Base-by-base conservation (phyloP, 1,140 invertebrate species). In the Nilaparvata lugens region DNA sequence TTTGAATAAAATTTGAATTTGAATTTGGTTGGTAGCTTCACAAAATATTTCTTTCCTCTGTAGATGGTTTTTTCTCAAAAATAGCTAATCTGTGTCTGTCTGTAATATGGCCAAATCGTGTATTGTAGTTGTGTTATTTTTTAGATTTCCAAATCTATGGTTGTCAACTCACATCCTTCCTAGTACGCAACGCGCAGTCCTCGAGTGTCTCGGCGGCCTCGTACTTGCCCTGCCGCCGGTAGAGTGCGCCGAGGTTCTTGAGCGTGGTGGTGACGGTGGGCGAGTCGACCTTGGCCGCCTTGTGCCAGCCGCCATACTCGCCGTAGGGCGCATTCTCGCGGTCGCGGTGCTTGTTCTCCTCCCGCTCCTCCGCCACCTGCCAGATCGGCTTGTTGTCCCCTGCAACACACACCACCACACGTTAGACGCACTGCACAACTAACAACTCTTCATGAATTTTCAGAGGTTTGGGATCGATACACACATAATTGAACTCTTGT, bases 321-420 rank as follows among this genome's bases (percentile, higher is more conserved):
- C 89, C 90, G 67, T 94, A 95, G 0, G 92, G 90, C 19, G 85
- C 87, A 67, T 91, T 91, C 68, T 95, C 93, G 70, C 91, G 89
- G 72, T 92, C 91, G 70, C 91, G 85, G 66, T 89, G 89, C 75
- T 95, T 95, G 72, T 93, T 93, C 70, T 95, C 92, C 75, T 97
- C 95, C 21, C 95, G 80, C 71, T 98, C 97, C 75, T 99, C 97
- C 3, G 97, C 97, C 65, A 98, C 93, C 83, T 98, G 95, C 97
- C 97, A 99, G 71, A 99, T 98, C 5, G 96, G 94, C 78, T 98
- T 98, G 78, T 98, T 99, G 72, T 97, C 93, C 61, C 87, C 89
- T 89, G 75, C 51, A 61, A 68, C 59, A 60, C 19, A 43, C 51
- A 61, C 68, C 52, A 43, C n/a, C 16, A 43, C 16, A 43, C 3